Conservation (phyloP, 2,888 invertebrate species). For the Adelognathus sp. region DNA sequence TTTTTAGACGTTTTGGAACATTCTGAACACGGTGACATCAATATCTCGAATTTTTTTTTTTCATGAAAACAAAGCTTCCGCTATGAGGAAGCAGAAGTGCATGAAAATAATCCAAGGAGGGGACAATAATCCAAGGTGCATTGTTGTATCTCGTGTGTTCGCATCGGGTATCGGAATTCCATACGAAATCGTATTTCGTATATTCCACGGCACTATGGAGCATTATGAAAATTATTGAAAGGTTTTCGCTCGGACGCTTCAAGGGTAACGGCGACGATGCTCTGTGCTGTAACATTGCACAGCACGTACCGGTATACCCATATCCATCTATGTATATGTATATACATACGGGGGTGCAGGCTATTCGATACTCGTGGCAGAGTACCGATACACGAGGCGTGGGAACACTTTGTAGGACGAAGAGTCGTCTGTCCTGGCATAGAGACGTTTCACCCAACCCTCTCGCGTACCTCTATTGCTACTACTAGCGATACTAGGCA, state of each 20-base stretch:
- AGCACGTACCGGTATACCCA: too few relatives aligned
- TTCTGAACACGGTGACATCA: too few relatives aligned
- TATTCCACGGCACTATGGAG: background rate
- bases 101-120: too few relatives aligned
- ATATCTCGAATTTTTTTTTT: too few relatives aligned
- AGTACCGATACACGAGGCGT: conserved; percentile 47
- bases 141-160: background rate
- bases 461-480: conserved; percentile 18
- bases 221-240: conserved; percentile 25
- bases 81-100: too few relatives aligned
- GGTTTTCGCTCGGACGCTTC: background rate
- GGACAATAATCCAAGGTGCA: too few relatives aligned
- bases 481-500: conserved; percentile 41
- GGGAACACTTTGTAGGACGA: conserved; percentile 47
- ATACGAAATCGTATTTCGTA: background rate
- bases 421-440: conserved; percentile 53
- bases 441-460: conserved; percentile 55
- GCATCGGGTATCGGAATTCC: background rate
- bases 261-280: background rate
- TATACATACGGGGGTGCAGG: background rate
- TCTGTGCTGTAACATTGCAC: background rate
- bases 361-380: background rate
- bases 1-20: too few relatives aligned
- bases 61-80: too few relatives aligned
- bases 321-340: too few relatives aligned